These are phyloP conservation scores for Hydrochoerus hydrochaeris DNA, from an alignment of 2,113 vertebrate genomes.

Conservation along the genomic window DNA sequence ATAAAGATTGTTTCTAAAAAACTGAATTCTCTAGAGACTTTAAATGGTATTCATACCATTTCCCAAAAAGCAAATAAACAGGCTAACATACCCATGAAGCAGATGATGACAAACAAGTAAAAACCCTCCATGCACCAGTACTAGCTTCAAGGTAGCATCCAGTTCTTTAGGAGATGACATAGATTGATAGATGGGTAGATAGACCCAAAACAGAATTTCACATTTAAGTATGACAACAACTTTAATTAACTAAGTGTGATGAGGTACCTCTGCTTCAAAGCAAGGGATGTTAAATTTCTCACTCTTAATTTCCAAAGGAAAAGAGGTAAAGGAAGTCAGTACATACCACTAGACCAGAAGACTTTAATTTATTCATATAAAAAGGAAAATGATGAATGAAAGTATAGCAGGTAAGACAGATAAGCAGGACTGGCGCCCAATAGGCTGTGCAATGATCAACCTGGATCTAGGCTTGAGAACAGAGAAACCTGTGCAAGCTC, in stretches of 20 bases:
- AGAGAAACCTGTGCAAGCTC: neutral
- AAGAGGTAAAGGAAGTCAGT: neutral
- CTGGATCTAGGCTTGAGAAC: neutral
- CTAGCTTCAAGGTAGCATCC: neutral
- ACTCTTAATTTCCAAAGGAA: neutral
- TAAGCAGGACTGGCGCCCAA: neutral
- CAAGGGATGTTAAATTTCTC: neutral
- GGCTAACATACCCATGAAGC: neutral
- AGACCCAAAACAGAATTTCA: neutral
- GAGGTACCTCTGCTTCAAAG: neutral
- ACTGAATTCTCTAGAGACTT: neutral
- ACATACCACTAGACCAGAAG: neutral
- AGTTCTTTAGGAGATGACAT: neutral
- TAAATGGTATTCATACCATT: neutral
- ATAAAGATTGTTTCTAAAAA: neutral
- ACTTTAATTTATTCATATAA: neutral
- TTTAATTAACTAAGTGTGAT: neutral
- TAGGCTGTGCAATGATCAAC: neutral
- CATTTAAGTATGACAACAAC: neutral
- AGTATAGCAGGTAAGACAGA: neutral
- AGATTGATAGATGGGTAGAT: neutral
- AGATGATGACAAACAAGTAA: neutral
- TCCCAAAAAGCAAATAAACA: neutral
- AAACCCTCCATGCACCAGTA: neutral
- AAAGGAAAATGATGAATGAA: neutral